Conservation (phyloP, 2,113 vertebrate genomes). For the Tenebrosternarchus preto region DNA sequence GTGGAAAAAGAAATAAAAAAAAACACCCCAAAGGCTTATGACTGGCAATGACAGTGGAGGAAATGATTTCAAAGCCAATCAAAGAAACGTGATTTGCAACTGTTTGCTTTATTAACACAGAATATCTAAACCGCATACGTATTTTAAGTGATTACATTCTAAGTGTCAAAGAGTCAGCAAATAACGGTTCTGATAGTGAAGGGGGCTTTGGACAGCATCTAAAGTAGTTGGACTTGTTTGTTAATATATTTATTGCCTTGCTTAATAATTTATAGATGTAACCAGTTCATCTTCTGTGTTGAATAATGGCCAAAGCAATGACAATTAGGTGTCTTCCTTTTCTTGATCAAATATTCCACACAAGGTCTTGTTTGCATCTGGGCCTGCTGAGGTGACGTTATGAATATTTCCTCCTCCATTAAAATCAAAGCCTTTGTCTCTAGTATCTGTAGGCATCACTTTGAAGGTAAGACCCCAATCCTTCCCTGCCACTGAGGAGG, state of each 20-base stretch:
- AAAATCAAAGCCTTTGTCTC: slow-evolving; percentile 41
- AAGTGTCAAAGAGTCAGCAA: not conserved
- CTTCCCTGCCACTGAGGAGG: not conserved
- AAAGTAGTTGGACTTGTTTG: no score
- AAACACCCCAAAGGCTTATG: not conserved
- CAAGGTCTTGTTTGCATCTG: slow-evolving; percentile 14
- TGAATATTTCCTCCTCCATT: slow-evolving; percentile 37
- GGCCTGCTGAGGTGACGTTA: slow-evolving; percentile 10
- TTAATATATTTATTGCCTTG: not conserved
- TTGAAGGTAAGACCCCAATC: slow-evolving; percentile 41
- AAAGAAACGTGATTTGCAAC: not conserved
- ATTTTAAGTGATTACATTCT: not conserved
- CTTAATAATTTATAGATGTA: not conserved
- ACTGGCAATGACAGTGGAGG: not conserved
- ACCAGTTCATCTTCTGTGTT: not conserved
- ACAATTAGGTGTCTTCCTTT: slow-evolving; percentile 2
- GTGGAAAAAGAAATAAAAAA: not conserved
- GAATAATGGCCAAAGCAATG: not conserved
- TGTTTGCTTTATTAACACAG: not conserved
- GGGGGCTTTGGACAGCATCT: not conserved
- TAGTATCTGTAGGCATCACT: slow-evolving; percentile 32
- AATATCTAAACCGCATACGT: not conserved
- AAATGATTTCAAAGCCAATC: not conserved
- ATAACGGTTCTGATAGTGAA: no score
- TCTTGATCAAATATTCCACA: slow-evolving; percentile 9